Evolutionary conservation across 2,797 vertebrate species (phyloP), one percentile per base, ranked within the genome.

Genomic region (Takifugu rubripes): DNA sequence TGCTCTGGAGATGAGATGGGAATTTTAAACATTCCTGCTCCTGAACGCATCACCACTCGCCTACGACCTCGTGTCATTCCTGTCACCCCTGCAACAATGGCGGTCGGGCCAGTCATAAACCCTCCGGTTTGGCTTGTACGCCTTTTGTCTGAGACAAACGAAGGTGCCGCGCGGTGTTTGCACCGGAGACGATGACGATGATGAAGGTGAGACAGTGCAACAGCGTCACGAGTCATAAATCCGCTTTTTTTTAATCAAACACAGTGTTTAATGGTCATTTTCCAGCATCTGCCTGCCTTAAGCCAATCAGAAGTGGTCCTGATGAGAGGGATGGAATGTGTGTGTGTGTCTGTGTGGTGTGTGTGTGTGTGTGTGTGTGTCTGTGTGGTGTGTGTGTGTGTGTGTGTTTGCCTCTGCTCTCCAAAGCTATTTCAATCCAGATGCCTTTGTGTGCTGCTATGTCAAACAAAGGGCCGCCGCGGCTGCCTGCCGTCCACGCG

Each of bases 221-320:
- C 36, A 14, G 36, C 2, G 14, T 40, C 36, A 40, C 36, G 36
- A 12, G 14, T 1, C 33, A 7, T 9, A 29, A 29, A 29, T 33
- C 31, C 1, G 29, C 29, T 31, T 6, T 2, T 36, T 36, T 12
- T 1, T 4, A 29, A 36, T 12, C 33, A 36, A 4, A 36, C 2
- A 2, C 33, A 11, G 33, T 11, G 10, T 12, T 9, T 11, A 8
- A 36, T 5, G 15, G 29, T 40, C 3, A 8, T 36, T 52, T 50
- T 46, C 50, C 25, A 49, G 54, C 36, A 54, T 56, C 58, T 53
- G 49, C 36, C 26, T 43, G 43, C 66, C 55, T 44, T 64, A 1
- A 79, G 60, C 83, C 85, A 83, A 84, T 83, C 77, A 81, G 74
- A 78, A 83, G 77, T 79, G 85, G 84, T 86, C 72, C 83, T 84